These are phyloP conservation scores for Triops longicaudatus DNA, from an alignment of 1,140 invertebrate species.

Conservation along the genomic window DNA sequence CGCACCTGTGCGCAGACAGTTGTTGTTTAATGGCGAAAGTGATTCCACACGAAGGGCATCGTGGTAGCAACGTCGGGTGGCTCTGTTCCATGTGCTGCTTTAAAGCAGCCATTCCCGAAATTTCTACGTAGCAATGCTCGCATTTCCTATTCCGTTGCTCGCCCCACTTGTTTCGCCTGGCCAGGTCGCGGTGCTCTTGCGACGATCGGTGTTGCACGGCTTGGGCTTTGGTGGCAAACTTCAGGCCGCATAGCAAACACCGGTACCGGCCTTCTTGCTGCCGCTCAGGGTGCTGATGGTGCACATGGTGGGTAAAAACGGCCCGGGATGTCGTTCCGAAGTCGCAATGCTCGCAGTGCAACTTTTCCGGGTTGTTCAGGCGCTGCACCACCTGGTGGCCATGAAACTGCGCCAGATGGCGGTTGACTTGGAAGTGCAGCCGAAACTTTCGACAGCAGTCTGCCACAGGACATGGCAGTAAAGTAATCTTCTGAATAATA, in stretches of 20 bases:
- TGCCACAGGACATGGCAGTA: slow-evolving; percentile 46
- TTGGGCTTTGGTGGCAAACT: slow-evolving; percentile 51
- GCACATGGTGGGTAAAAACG: slow-evolving; percentile 54
- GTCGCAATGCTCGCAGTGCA: slow-evolving; percentile 9
- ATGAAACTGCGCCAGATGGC: slow-evolving; percentile 51
- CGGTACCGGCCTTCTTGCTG: slow-evolving; percentile 43
- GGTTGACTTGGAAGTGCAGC: slow-evolving; percentile 58
- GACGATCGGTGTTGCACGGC: slow-evolving; percentile 56
- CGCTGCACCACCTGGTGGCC: slow-evolving; percentile 42
- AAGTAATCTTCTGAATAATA: slow-evolving; percentile 57
- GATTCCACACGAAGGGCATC: slow-evolving; percentile 57
- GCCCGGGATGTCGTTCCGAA: slow-evolving; percentile 41
- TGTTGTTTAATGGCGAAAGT: slow-evolving; percentile 61
- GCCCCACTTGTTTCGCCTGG: slow-evolving; percentile 40
- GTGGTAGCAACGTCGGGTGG: slow-evolving; percentile 51
- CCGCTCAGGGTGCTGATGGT: slow-evolving; percentile 42
- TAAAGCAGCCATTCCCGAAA: slow-evolving; percentile 49
- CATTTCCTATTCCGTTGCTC: slow-evolving; percentile 46
- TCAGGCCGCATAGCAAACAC: slow-evolving; percentile 55
- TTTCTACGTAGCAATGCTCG: slow-evolving; percentile 47
- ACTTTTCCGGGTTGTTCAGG: background rate
- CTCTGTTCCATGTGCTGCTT: slow-evolving; percentile 54
- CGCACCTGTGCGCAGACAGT: slow-evolving; percentile 50
- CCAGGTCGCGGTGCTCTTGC: slow-evolving; percentile 46
- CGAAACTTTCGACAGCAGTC: slow-evolving; percentile 48